phyloP scores from a whole-genome alignment of 2,888 invertebrate species.

The Pycnomerus fuliginosus region DNA sequence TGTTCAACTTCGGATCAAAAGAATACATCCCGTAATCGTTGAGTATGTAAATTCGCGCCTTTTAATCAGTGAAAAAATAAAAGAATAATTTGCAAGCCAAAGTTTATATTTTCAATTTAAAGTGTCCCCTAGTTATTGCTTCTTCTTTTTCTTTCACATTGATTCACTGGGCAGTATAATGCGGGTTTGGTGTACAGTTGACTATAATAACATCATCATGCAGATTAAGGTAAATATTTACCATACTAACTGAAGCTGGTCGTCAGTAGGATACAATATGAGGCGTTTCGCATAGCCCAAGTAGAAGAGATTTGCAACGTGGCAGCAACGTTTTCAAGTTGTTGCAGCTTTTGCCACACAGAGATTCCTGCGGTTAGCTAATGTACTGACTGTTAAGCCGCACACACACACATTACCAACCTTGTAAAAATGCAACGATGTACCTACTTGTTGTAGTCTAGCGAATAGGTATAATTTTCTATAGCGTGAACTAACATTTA shows the following conservation, averaged over 20 bases:
- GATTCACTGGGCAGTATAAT: not conserved
- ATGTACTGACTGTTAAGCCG: conserved; percentile 39
- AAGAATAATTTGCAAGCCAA: too few species aligned
- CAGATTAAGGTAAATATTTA: conserved; percentile 29
- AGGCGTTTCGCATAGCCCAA: too few species aligned
- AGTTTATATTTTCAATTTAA: too few species aligned
- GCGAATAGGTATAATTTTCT: too few species aligned
- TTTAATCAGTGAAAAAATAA: too few species aligned
- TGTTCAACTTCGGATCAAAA: too few species aligned
- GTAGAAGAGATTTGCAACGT: conserved; percentile 14
- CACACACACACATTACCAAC: conserved; percentile 36
- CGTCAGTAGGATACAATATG: conserved; percentile 28
- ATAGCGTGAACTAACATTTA: too few species aligned
- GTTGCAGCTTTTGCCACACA: conserved; percentile 15
- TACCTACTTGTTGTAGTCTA: too few species aligned
- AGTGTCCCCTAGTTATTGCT: too few species aligned
- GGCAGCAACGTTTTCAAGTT: conserved; percentile 13
- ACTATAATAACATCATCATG: conserved; percentile 20
- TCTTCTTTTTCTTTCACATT: too few species aligned
- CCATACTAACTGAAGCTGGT: conserved; percentile 23
- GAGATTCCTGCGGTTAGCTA: conserved; percentile 33
- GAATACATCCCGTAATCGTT: too few species aligned
- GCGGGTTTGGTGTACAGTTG: conserved; percentile 7
- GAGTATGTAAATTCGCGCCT: too few species aligned
- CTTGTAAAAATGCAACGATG: conserved; percentile 28